phyloP scores from a whole-genome alignment of 1,140 invertebrate species.

The Papilio helenus region DNA sequence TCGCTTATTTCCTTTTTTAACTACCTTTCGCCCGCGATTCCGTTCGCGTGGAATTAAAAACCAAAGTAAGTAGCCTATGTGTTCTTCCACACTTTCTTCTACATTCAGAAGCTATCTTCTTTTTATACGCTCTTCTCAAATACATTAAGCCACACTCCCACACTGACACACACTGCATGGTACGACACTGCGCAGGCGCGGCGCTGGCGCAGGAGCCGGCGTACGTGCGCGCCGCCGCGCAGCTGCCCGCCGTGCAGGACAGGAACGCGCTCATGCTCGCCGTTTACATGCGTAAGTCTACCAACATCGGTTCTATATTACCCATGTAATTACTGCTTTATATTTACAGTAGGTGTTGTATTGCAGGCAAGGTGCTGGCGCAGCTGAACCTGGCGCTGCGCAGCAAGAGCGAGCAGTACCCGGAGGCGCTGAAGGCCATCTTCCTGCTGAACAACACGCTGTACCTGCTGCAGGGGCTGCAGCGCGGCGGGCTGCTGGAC shows the following conservation, averaged over 20 bases:
- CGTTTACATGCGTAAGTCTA: constrained; percentile 70
- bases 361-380: constrained; percentile 91
- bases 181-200: constrained; percentile 49
- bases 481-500: constrained; percentile 91
- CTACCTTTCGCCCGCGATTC: too few species aligned
- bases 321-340: not conserved
- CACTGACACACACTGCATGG: not conserved
- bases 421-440: constrained; percentile 91
- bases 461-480: constrained; percentile 95
- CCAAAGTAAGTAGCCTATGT: too few species aligned
- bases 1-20: too few species aligned
- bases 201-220: constrained; percentile 61
- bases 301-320: not conserved
- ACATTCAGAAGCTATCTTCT: too few species aligned
- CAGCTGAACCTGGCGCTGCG: constrained; percentile 93
- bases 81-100: too few species aligned
- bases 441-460: constrained; percentile 97
- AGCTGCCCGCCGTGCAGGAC: constrained; percentile 55
- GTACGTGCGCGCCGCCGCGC: constrained; percentile 59
- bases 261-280: constrained; percentile 66
- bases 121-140: too few species aligned
- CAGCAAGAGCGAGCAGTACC: constrained; percentile 93
- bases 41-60: too few species aligned
- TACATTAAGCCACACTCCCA: not conserved
- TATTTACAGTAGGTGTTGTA: not conserved